phyloP scores from a whole-genome alignment of 2,113 vertebrate species.

The Neoarius graeffei region DNA sequence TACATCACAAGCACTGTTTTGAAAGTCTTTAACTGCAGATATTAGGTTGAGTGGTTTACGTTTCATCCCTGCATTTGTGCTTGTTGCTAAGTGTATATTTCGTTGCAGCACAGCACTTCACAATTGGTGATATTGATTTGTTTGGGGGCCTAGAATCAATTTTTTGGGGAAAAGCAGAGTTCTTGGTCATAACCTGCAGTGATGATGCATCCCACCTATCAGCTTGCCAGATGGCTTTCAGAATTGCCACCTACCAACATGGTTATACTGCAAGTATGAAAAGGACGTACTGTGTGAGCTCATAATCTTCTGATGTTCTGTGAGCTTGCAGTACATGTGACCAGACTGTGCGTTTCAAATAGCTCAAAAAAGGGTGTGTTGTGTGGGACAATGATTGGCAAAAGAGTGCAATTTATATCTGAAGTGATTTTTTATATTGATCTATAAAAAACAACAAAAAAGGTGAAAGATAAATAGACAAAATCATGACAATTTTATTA shows the following conservation, averaged over 20 bases:
- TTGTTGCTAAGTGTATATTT: neutral
- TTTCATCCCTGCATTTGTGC: neutral
- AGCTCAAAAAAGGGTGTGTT: neutral
- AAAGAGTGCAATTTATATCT: neutral
- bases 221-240: constrained; percentile 42
- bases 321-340: constrained; percentile 15
- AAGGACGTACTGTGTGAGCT: constrained; percentile 26
- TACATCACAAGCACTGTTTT: neutral
- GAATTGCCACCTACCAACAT: constrained; percentile 25
- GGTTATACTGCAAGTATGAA: constrained; percentile 26
- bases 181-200: constrained; percentile 36
- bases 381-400: neutral
- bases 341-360: constrained; percentile 4
- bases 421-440: neutral
- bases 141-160: constrained; percentile 16
- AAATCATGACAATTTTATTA: neutral
- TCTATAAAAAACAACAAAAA: neutral
- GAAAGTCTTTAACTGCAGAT: neutral
- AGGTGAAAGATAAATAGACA: neutral
- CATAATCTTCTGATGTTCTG: constrained; percentile 17
- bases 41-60: neutral
- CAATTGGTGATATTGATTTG: constrained; percentile 25
- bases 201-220: constrained; percentile 46
- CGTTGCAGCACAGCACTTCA: neutral
- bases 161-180: constrained; percentile 7